phyloP scores from a whole-genome alignment of 2,888 invertebrate species.

The Hydroisotoma schaefferi region DNA sequence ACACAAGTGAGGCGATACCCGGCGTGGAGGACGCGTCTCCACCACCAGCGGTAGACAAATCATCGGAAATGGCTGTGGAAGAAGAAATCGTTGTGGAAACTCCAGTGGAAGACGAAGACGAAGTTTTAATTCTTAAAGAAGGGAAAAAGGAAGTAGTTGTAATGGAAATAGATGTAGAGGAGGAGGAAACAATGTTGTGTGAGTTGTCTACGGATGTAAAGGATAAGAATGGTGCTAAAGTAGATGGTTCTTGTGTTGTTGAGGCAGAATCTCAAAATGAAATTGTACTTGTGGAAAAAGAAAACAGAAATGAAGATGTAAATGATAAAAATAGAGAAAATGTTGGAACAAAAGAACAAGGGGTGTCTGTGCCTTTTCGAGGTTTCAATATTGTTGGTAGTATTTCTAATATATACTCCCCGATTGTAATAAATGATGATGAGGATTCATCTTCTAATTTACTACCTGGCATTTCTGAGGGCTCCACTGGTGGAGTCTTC shows the following conservation, averaged over 20 bases:
- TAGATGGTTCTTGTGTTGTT: constrained; percentile 18
- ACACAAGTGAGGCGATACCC: constrained; percentile 55
- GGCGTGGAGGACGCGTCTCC: constrained; percentile 54
- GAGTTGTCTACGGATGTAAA: constrained; percentile 10
- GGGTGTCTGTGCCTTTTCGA: constrained; percentile 16
- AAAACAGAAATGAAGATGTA: constrained; percentile 26
- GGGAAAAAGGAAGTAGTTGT: constrained; percentile 51
- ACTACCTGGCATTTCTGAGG: constrained; percentile 36
- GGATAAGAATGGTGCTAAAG: constrained; percentile 20
- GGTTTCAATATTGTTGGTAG: constrained; percentile 11
- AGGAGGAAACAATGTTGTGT: constrained; percentile 54
- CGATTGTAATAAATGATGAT: constrained; percentile 45
- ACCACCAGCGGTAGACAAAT: no score
- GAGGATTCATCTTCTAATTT: constrained; percentile 27
- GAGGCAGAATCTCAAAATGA: neutral
- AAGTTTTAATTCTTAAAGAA: constrained; percentile 47
- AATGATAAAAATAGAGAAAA: constrained; percentile 23
- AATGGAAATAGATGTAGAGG: constrained; percentile 64
- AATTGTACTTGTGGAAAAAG: constrained; percentile 1
- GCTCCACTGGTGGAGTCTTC: constrained; percentile 40
- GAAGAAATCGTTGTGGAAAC: constrained; percentile 39
- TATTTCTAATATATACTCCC: constrained; percentile 25
- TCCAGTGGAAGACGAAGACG: constrained; percentile 43
- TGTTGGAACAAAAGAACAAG: no score
- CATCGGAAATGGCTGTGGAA: constrained; percentile 50